Conservation (phyloP, 2,113 vertebrate species). For the Ciconia stormi region DNA sequence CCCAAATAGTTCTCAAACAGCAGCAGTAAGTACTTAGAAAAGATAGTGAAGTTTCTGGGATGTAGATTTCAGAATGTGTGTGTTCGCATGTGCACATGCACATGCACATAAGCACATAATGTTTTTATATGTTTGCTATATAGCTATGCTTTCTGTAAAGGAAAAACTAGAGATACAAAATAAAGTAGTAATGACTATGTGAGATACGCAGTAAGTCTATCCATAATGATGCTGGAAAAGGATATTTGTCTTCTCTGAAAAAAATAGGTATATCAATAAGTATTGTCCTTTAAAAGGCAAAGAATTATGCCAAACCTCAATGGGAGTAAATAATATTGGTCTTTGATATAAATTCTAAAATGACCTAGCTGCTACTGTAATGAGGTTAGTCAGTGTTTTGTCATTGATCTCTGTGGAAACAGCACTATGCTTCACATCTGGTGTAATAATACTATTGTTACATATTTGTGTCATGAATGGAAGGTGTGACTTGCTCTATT, state of each 20-base stretch:
- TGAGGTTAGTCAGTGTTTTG: background rate
- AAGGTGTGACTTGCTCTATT: background rate
- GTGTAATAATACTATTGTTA: background rate
- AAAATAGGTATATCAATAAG: background rate
- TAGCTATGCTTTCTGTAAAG: background rate
- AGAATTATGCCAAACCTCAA: background rate
- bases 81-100: background rate
- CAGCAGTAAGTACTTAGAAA: constrained; percentile 76
- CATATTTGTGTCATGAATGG: background rate
- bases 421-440: background rate
- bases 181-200: background rate
- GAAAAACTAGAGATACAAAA: background rate
- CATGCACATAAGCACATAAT: fast-evolving
- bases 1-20: constrained; percentile 76
- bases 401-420: background rate
- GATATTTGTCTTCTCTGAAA: background rate
- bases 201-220: background rate
- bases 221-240: background rate
- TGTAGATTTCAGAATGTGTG: background rate
- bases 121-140: background rate
- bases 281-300: background rate
- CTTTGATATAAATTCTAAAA: background rate
- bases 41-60: background rate
- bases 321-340: background rate
- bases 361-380: background rate